Conservation (phyloP, 2,888 invertebrate species). For the Ormyrus labotus region DNA sequence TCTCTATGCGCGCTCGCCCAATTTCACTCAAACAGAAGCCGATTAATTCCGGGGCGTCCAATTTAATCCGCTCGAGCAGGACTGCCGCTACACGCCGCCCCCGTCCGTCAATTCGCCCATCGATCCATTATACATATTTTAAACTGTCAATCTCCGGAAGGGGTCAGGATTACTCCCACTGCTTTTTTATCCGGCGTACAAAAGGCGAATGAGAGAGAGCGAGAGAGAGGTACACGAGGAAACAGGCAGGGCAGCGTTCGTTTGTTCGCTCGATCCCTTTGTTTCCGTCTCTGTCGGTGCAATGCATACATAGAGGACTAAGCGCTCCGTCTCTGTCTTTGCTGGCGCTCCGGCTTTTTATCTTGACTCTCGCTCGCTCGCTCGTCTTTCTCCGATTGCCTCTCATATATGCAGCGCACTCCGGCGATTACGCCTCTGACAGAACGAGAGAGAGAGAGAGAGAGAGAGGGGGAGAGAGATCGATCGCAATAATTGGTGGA, state of each 20-base stretch:
- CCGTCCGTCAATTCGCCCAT: constrained; percentile 33
- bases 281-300: constrained; percentile 14
- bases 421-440: constrained; percentile 49
- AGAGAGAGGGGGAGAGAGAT: constrained; percentile 37
- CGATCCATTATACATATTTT: constrained; percentile 75
- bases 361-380: constrained; percentile 32
- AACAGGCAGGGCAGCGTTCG: background rate
- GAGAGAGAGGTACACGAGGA: constrained; percentile 20
- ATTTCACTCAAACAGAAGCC: constrained; percentile 75
- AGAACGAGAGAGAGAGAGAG: constrained; percentile 18
- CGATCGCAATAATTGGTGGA: constrained; percentile 56
- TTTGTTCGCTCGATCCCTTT: constrained; percentile 19
- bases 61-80: constrained; percentile 67
- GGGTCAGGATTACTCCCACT: constrained; percentile 63
- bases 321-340: constrained; percentile 13
- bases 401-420: constrained; percentile 44
- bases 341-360: constrained; percentile 30
- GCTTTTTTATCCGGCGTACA: constrained; percentile 54
- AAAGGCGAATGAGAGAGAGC: constrained; percentile 34
- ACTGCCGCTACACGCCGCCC: constrained; percentile 33
- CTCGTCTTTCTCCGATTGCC: constrained; percentile 49
- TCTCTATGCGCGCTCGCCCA: constrained; percentile 74
- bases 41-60: constrained; percentile 75
- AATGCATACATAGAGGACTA: background rate
- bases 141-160: constrained; percentile 75